Percentiles rank a stretch among this genome's conserved stretches.
Conservation (phyloP, 2,888 invertebrate genomes). For the Emmelina monodactyla region DNA sequence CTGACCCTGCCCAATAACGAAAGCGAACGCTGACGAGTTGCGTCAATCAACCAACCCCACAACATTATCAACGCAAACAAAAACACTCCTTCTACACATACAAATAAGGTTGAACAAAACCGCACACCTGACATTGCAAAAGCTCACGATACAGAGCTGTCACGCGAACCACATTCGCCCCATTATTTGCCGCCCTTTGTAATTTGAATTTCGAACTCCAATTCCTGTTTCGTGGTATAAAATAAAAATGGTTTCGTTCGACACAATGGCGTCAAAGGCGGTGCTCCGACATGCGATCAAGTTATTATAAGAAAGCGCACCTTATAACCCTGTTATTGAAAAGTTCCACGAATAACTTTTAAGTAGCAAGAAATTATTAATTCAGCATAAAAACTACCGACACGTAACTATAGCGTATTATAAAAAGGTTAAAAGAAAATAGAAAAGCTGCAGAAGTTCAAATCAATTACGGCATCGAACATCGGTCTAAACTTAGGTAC, state of each 20-base stretch:
- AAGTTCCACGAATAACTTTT: slow-evolving; percentile 46
- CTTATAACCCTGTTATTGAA: slow-evolving; percentile 43
- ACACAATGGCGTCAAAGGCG: slow-evolving; percentile 68
- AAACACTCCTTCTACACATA: slow-evolving; percentile 19
- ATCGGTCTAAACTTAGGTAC: too few species aligned
- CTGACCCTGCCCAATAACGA: slow-evolving; percentile 79
- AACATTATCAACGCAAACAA: slow-evolving; percentile 23
- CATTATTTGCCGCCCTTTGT: slow-evolving; percentile 65
- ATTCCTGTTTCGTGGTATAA: slow-evolving; percentile 66
- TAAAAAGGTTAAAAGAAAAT: too few species aligned
- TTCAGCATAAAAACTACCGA: too few species aligned
- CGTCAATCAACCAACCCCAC: slow-evolving; percentile 72
- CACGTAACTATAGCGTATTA: too few species aligned
- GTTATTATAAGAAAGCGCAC: slow-evolving; percentile 64
- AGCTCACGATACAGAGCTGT: slow-evolving; percentile 37
- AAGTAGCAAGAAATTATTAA: too few species aligned
- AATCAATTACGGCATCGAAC: too few species aligned
- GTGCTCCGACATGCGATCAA: slow-evolving; percentile 66
- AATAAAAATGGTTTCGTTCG: slow-evolving; percentile 56
- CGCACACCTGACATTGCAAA: slow-evolving; percentile 33
- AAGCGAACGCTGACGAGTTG: slow-evolving; percentile 78
- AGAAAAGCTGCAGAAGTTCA: too few species aligned
- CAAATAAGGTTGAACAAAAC: slow-evolving; percentile 12
- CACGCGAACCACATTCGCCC: slow-evolving; percentile 62
- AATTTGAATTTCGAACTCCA: slow-evolving; percentile 67